These are phyloP conservation scores for Tapirus terrestris DNA, from an alignment of 2,113 vertebrate species.

Conservation along the genomic window DNA sequence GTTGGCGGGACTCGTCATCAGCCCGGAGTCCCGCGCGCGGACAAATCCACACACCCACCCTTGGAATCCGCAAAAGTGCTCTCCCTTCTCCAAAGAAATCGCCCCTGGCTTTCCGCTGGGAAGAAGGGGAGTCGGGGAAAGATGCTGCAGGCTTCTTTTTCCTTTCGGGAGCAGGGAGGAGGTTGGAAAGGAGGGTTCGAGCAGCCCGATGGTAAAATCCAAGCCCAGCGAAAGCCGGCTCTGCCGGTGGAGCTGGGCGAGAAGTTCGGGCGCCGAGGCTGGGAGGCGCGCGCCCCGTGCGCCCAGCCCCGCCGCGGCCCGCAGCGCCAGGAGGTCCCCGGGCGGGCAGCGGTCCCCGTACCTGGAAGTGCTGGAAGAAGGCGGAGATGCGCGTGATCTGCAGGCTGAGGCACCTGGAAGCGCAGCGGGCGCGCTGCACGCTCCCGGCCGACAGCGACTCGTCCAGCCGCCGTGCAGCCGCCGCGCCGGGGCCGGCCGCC, in stretches of 20 bases:
- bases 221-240: background rate
- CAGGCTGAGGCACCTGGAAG: conserved; percentile 95
- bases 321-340: background rate
- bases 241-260: background rate
- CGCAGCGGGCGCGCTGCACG: conserved; percentile 93
- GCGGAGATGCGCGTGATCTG: conserved; percentile 98
- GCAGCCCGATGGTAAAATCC: fast-evolving
- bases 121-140: fast-evolving
- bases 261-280: background rate
- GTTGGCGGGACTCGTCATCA: background rate
- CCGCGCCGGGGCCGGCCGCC: conserved; percentile 74
- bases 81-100: fast-evolving
- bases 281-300: background rate
- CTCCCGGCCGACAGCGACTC: conserved; percentile 90
- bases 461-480: conserved; percentile 89
- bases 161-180: background rate
- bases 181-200: background rate
- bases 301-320: background rate
- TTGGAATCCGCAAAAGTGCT: fast-evolving
- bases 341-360: conserved; percentile 74
- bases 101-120: background rate
- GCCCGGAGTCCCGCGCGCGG: background rate
- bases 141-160: background rate
- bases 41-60: fast-evolving
- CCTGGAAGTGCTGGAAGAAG: conserved; percentile 95